Conservation (phyloP, 2,113 vertebrate species). For the Sylvilagus bachmani region DNA sequence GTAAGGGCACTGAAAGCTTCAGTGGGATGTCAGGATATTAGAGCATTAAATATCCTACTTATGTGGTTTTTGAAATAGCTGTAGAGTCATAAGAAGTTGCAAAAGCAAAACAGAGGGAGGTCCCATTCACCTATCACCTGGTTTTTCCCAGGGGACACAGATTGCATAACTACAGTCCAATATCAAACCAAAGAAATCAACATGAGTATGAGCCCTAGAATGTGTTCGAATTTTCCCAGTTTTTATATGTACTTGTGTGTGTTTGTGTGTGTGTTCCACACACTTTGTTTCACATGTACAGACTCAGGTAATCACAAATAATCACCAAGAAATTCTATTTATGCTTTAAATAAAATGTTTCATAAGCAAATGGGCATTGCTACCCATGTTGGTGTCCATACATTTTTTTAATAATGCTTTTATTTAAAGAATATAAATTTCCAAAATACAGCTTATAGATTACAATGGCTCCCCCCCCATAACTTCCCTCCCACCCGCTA, state of each 20-base stretch:
- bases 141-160: background rate
- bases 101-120: background rate
- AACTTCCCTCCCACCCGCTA: no score
- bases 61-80: conserved; percentile 1
- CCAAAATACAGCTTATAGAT: no score
- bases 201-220: background rate
- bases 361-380: background rate
- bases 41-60: background rate
- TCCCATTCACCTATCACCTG: background rate
- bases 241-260: background rate
- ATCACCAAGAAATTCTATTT: background rate
- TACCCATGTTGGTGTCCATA: background rate
- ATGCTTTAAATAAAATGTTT: conserved; percentile 50
- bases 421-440: no score
- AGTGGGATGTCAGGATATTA: background rate
- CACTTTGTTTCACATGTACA: background rate
- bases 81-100: background rate
- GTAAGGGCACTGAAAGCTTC: background rate
- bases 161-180: background rate
- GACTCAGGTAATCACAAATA: background rate
- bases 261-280: background rate
- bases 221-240: background rate
- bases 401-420: no score
- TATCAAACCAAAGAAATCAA: conserved; percentile 17
- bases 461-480: no score